Percentiles rank a stretch among this genome's conserved stretches.
Evolutionary conservation across 1,140 invertebrate species (phyloP).

Genomic region (Euglossa dilemma): DNA sequence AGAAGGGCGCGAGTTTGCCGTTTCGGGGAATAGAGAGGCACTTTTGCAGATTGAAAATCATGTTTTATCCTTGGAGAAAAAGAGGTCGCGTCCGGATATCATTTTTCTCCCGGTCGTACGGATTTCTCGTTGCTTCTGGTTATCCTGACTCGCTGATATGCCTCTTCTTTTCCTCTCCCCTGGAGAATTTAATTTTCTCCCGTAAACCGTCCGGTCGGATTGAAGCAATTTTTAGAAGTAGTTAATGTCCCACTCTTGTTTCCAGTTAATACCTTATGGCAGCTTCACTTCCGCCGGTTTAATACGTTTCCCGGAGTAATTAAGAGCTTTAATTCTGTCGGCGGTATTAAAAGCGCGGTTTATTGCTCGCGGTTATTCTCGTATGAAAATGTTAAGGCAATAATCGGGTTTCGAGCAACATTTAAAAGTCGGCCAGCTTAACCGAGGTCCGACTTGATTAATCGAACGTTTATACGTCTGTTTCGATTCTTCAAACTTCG

Average conservation of each 20-base stretch:
- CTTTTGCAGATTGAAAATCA: constrained; percentile 51
- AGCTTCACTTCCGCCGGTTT: not conserved
- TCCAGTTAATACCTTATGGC: not conserved
- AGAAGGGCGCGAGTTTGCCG: not conserved
- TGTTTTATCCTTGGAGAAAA: constrained; percentile 30
- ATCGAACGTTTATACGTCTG: not conserved
- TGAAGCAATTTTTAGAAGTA: not conserved
- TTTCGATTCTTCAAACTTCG: not conserved
- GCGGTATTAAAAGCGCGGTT: not conserved
- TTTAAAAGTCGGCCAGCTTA: not conserved
- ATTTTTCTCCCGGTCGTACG: constrained; percentile 1
- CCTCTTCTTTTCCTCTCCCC: too few species aligned
- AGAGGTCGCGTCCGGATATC: constrained; percentile 26
- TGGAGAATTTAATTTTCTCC: not conserved
- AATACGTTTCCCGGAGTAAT: not conserved
- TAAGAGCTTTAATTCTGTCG: not conserved
- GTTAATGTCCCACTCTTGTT: not conserved
- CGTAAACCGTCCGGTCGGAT: not conserved
- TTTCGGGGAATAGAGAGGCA: constrained; percentile 15
- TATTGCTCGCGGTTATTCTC: not conserved
- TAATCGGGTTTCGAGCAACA: not conserved
- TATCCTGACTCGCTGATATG: not conserved
- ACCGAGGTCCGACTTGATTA: not conserved
- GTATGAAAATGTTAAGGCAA: not conserved
- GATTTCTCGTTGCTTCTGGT: not conserved